Percentiles rank a stretch among this genome's conserved stretches.
Evolutionary conservation across 2,113 vertebrate species (phyloP).

Genomic region (Elephantulus edwardii): DNA sequence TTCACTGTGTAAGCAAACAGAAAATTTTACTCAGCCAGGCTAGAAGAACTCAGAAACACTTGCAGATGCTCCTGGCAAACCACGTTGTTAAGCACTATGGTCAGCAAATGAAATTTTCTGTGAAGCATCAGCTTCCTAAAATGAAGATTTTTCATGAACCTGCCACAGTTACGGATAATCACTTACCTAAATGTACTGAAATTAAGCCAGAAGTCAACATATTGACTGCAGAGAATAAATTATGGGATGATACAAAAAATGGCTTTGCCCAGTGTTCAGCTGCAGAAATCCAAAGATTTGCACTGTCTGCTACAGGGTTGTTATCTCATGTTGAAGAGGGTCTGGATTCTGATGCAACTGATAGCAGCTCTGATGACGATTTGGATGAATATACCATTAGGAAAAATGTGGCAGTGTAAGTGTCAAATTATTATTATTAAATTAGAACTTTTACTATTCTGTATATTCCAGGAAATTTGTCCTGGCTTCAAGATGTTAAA

Average conservation of each 20-base stretch:
- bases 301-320: slow-evolving; percentile 82
- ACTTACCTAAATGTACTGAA: slow-evolving; percentile 74
- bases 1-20: slow-evolving; percentile 86
- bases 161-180: slow-evolving; percentile 64
- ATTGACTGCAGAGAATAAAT: slow-evolving; percentile 61
- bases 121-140: slow-evolving; percentile 81
- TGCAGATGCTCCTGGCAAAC: slow-evolving; percentile 90
- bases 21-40: slow-evolving; percentile 84
- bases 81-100: slow-evolving; percentile 87
- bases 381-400: slow-evolving; percentile 77
- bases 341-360: slow-evolving; percentile 94
- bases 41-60: slow-evolving; percentile 86
- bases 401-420: slow-evolving; percentile 87
- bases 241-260: slow-evolving; percentile 61
- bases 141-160: slow-evolving; percentile 78
- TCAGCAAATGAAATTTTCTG: slow-evolving; percentile 88
- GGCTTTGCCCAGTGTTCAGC: slow-evolving; percentile 61
- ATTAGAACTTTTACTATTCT: slow-evolving; percentile 63
- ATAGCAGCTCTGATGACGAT: slow-evolving; percentile 95
- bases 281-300: slow-evolving; percentile 87
- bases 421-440: slow-evolving; percentile 83
- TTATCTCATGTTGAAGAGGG: slow-evolving; percentile 87
- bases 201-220: slow-evolving; percentile 71
- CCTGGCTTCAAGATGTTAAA: slow-evolving; percentile 44
- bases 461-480: slow-evolving; percentile 8